Evolutionary conservation across 2,888 invertebrate genomes (phyloP).

Genomic region (Antitype chi): DNA sequence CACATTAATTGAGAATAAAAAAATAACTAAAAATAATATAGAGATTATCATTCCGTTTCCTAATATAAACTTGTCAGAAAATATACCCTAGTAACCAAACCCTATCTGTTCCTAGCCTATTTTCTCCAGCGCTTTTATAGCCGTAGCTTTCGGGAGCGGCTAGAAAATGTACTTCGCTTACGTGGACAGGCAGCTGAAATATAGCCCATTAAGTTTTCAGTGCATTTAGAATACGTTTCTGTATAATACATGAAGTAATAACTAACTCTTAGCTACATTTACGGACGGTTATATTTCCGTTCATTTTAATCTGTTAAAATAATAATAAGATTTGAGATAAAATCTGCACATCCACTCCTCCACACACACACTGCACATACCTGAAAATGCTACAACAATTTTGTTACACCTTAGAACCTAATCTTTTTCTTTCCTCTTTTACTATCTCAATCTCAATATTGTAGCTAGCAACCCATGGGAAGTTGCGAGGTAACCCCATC

Average conservation of each 20-base stretch:
- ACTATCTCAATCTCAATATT: no score
- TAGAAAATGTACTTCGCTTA: constrained; percentile 47
- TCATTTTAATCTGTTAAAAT: neutral
- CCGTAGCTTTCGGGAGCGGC: constrained; percentile 6
- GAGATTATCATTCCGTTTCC: neutral
- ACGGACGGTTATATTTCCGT: neutral
- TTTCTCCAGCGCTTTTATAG: constrained; percentile 22
- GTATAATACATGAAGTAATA: neutral
- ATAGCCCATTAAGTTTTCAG: constrained; percentile 49
- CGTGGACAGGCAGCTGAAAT: constrained; percentile 40
- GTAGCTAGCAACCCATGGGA: no score
- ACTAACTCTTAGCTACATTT: neutral
- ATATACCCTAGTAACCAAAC: constrained; percentile 5
- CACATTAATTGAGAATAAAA: neutral
- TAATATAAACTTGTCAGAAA: constrained; percentile 1
- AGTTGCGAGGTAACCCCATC: no score
- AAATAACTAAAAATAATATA: neutral
- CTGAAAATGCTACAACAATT: no score
- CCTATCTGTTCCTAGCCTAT: constrained; percentile 8
- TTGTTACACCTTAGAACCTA: no score
- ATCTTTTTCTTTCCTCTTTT: no score
- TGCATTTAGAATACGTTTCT: constrained; percentile 39
- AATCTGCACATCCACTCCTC: no score
- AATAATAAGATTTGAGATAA: neutral
- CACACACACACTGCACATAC: no score